Evolutionary conservation across 2,888 invertebrate species (phyloP).

Genomic region (Sympetrum striolatum): DNA sequence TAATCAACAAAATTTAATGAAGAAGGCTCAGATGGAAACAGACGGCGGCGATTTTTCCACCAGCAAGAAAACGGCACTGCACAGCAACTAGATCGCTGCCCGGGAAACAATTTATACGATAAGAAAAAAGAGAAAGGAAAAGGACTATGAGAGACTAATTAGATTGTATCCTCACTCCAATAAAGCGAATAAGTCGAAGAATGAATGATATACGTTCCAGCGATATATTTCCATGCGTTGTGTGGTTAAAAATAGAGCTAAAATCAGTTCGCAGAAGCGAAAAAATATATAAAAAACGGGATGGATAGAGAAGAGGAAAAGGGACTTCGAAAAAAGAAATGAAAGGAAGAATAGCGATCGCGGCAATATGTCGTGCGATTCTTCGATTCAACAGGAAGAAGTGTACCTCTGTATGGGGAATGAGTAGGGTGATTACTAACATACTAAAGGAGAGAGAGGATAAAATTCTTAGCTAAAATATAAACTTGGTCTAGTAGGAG

Average conservation of each 20-base stretch:
- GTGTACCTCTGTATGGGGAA: no score
- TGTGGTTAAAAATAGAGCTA: neutral
- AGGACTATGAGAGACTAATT: neutral
- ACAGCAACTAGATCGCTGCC: neutral
- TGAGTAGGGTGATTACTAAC: no score
- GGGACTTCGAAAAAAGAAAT: neutral
- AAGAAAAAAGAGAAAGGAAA: neutral
- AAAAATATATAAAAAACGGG: neutral
- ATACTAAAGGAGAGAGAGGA: no score
- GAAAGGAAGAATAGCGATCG: neutral
- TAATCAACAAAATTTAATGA: neutral
- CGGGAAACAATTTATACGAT: neutral
- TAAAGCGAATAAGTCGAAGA: neutral
- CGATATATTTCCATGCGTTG: neutral
- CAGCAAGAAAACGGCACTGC: neutral
- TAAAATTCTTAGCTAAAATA: no score
- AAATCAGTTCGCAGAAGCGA: neutral
- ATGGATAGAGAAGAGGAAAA: neutral
- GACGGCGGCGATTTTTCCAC: neutral
- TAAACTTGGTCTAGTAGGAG: no score
- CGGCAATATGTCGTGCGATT: no score
- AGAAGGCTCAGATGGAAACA: neutral
- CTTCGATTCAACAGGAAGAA: no score
- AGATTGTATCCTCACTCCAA: neutral
- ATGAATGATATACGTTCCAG: neutral